A percentile compares a stretch with the other conserved stretches of the same genome.
These are phyloP conservation scores for Tragelaphus strepsiceros DNA, from an alignment of 2,113 vertebrate species.

Conservation along the genomic window DNA sequence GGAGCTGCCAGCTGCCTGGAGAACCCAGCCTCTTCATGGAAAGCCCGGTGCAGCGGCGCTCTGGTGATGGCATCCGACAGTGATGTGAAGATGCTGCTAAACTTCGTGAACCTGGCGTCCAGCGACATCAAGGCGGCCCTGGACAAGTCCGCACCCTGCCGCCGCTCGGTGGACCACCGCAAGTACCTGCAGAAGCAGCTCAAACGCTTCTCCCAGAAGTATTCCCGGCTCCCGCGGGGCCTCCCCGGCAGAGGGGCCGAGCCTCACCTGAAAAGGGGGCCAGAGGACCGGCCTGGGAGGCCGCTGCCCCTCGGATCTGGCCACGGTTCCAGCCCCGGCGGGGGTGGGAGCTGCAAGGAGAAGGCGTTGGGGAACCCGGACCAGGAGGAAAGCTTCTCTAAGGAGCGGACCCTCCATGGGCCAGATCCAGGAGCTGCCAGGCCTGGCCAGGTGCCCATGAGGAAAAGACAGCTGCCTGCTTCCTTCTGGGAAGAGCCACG, in stretches of 20 bases:
- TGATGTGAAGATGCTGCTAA: slow-evolving; percentile 96
- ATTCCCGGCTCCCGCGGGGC: slow-evolving; percentile 88
- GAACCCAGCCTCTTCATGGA: slow-evolving; percentile 73
- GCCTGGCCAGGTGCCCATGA: slow-evolving; percentile 93
- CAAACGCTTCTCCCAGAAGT: slow-evolving; percentile 96
- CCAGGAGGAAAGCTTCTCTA: slow-evolving; percentile 53
- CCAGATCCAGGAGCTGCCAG: slow-evolving; percentile 66
- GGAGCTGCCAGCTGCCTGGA: slow-evolving; percentile 41
- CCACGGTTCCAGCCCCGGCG: neutral
- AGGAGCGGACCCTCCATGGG: slow-evolving; percentile 63
- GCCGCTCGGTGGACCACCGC: slow-evolving; percentile 96
- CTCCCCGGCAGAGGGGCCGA: slow-evolving; percentile 82
- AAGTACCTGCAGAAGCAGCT: slow-evolving; percentile 99
- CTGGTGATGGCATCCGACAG: slow-evolving; percentile 94
- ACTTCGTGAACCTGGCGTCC: slow-evolving; percentile 98
- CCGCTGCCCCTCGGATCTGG: slow-evolving; percentile 40
- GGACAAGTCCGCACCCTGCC: slow-evolving; percentile 97
- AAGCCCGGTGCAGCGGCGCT: slow-evolving; percentile 1
- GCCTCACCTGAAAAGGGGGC: slow-evolving; percentile 70
- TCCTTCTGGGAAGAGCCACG: slow-evolving; percentile 98
- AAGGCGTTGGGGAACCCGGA: slow-evolving; percentile 59
- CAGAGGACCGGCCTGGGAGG: slow-evolving; percentile 70
- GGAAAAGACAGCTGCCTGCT: slow-evolving; percentile 95
- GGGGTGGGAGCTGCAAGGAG: slow-evolving; percentile 52
- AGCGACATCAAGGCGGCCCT: slow-evolving; percentile 98